A percentile compares a stretch with the other conserved stretches of the same genome.
Evolutionary conservation across 2,888 invertebrate species (phyloP).

Genomic region (Acrobasis consociella): DNA sequence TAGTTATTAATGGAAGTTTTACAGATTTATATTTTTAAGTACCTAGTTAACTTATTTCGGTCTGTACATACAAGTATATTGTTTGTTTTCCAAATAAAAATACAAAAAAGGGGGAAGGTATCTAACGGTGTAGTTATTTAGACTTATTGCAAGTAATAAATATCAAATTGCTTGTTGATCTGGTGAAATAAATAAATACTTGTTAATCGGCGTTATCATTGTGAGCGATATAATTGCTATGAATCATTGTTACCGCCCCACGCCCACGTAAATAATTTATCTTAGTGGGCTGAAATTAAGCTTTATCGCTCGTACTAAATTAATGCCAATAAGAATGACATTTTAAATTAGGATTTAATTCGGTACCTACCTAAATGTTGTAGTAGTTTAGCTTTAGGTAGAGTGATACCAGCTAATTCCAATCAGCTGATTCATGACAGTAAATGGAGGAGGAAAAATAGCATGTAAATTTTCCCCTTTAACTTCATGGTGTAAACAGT

Average conservation of each 20-base stretch:
- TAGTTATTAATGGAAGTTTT: no score
- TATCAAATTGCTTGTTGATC: no score
- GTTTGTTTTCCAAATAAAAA: no score
- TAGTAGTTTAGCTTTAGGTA: not conserved
- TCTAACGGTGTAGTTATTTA: no score
- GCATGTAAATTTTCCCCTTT: no score
- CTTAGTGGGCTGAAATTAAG: conserved; percentile 7
- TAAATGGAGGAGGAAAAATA: not conserved
- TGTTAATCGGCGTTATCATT: not conserved
- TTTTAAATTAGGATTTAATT: not conserved
- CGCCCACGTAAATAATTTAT: conserved; percentile 8
- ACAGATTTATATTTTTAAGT: no score
- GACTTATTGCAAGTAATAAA: no score
- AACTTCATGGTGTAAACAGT: no score
- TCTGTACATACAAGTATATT: no score
- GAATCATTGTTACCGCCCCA: conserved; percentile 4
- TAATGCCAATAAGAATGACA: not conserved
- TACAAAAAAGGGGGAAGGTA: no score
- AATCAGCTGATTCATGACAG: not conserved
- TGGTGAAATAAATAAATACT: no score
- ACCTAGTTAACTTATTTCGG: no score
- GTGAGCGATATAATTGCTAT: not conserved
- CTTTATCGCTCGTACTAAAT: conserved; percentile 1
- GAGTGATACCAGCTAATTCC: not conserved
- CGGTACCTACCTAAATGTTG: not conserved